Evolutionary conservation across 2,113 vertebrate species (phyloP), one percentile per base, ranked within the genome.

Genomic region (Archocentrus centrarchus): DNA sequence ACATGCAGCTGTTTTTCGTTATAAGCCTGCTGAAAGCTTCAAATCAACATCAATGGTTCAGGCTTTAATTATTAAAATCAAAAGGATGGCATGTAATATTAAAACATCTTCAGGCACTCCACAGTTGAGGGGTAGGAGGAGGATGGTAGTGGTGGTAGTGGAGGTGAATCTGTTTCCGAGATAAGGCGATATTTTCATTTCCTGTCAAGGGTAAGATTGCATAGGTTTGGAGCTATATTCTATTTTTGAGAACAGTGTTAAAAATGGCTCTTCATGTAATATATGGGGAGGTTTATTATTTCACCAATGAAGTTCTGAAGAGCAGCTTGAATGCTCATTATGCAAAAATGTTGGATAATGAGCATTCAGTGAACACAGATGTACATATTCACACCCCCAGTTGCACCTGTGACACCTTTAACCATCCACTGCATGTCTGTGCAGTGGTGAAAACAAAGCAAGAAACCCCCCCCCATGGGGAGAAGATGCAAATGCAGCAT

Each of bases 31-130:
- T 92, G 81, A 91, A 90, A 89, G 84, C 86, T 80, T 89, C 92
- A 93, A 94, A 96, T 95, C 94, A 94, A 92, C 93, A 93, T 91
- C 92, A 93, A 83, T 88, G 82, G 81, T 79, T 92, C 86, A 59
- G 73, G 66, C 66, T 89, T 96, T 91, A 95, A 95, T 94, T 90
- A 95, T 95, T 96, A 91, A 95, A 94, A 91, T 85, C 90, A 88
- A 94, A 94, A 94, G 91, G 92, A 94, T 94, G 82, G 87, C 89
- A 95, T 96, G 90, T 93, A 94, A 96, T 95, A 95, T 95, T 94
- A 92, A 96, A 94, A 91, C 79, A 88, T 94, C 94, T 94, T 91
- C 91, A 93, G 94, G 92, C 92, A 83, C 79, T 91, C 44, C 80
- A 90, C 66, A 86, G 78, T 90, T 84, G 66, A 80, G 78, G 80